A percentile compares a stretch with the other conserved stretches of the same genome.
phyloP scores from a whole-genome alignment of 2,888 invertebrate genomes.

The Macaria notata region DNA sequence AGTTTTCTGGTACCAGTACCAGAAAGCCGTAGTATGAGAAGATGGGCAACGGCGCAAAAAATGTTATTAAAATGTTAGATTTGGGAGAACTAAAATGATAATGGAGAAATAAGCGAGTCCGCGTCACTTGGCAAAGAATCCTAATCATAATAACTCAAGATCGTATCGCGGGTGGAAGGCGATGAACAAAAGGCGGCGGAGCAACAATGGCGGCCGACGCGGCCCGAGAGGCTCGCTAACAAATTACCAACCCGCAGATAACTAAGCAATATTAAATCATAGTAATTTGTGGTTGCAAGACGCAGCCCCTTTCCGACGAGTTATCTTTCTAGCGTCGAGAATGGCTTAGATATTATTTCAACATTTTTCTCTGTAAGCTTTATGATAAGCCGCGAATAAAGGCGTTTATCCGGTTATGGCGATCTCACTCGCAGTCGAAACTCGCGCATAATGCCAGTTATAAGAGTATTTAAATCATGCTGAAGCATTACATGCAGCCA shows the following conservation, averaged over 20 bases:
- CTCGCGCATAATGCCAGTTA: slow-evolving; percentile 26
- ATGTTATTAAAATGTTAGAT: slow-evolving; percentile 36
- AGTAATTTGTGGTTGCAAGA: slow-evolving; percentile 79
- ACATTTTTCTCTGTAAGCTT: slow-evolving; percentile 46
- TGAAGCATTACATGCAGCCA: slow-evolving; percentile 53
- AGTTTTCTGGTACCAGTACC: not conserved
- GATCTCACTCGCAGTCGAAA: slow-evolving; percentile 23
- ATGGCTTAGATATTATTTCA: slow-evolving; percentile 51
- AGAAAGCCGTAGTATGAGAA: not conserved
- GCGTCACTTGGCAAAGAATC: slow-evolving; percentile 79
- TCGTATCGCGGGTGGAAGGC: slow-evolving; percentile 73
- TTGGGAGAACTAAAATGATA: slow-evolving; percentile 67
- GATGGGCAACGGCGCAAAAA: slow-evolving; percentile 4
- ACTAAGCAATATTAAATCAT: slow-evolving; percentile 82
- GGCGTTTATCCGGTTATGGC: slow-evolving; percentile 24
- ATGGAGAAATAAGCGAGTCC: slow-evolving; percentile 74
- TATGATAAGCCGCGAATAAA: slow-evolving; percentile 42
- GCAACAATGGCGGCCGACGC: slow-evolving; percentile 77
- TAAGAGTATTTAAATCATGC: slow-evolving; percentile 56
- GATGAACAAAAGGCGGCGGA: slow-evolving; percentile 78
- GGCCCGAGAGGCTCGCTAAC: slow-evolving; percentile 73
- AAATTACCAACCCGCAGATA: slow-evolving; percentile 80
- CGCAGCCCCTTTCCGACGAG: slow-evolving; percentile 63
- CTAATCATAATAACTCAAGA: slow-evolving; percentile 82
- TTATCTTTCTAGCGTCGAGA: slow-evolving; percentile 57